Conservation (phyloP, 53 echinoderm and acorn worm genomes). For the Hippasteria phrygiana region DNA sequence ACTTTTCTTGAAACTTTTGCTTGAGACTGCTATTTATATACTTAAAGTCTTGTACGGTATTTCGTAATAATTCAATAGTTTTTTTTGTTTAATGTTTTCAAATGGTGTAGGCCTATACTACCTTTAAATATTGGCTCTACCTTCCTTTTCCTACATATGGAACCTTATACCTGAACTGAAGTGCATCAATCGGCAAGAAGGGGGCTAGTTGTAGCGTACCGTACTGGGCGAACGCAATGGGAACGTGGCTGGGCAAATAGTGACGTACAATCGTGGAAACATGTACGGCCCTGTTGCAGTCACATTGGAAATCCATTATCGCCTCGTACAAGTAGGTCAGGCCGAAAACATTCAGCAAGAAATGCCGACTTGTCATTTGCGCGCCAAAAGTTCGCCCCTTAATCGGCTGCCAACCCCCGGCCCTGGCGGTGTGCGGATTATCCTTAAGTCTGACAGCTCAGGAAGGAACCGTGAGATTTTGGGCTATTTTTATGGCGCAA, state of each 20-base stretch:
- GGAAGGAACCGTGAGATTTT: neutral
- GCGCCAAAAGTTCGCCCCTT: slow-evolving; percentile 62
- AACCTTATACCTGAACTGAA: no score
- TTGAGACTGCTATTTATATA: no score
- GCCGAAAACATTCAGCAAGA: slow-evolving; percentile 39
- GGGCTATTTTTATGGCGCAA: slow-evolving; percentile 19
- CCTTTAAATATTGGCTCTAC: no score
- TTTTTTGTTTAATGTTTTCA: no score
- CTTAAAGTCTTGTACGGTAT: no score
- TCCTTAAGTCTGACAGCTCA: neutral
- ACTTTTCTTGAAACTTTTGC: no score
- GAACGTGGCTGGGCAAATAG: neutral
- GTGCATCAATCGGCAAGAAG: no score
- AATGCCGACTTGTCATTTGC: slow-evolving; percentile 44
- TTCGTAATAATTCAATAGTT: no score
- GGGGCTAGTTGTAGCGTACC: no score
- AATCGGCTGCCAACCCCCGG: slow-evolving; percentile 46
- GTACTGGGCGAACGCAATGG: no score
- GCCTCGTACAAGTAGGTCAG: slow-evolving; percentile 45
- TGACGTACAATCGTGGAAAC: neutral
- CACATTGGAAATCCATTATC: slow-evolving; percentile 63
- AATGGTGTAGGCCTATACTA: no score
- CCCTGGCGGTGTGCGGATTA: slow-evolving; percentile 18
- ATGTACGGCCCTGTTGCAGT: neutral
- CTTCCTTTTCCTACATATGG: no score